Base-by-base conservation (phyloP, 2,113 vertebrate genomes). In the Megaleporinus macrocephalus region DNA sequence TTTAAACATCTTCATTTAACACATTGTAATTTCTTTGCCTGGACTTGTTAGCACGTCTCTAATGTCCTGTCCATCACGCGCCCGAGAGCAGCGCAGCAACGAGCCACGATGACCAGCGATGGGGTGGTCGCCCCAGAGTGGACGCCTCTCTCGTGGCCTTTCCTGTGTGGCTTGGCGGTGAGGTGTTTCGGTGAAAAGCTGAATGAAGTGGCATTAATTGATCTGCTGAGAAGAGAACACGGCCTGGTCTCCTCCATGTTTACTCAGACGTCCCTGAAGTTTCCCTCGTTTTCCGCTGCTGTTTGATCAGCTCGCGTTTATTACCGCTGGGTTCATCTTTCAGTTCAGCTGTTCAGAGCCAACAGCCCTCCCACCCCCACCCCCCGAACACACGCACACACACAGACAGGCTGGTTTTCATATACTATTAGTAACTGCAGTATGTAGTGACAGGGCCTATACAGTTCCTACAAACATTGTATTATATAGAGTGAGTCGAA, bases 241-340 rank as follows among this genome's bases (percentile, higher is more conserved):
- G 87, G 80, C 30, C 78, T 71, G 2, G 61, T 74, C 73, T 72
- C 71, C 84, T 82, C 63, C 0, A 78, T 83, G 76, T 80, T 88
- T 83, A 78, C 73, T 86, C 84, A 86, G 79, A 84, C 77, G 78
- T 66, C 82, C 79, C 86, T 84, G 86, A 83, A 77, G 4, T 20
- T n/a, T 20, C 57, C 70, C n/a, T 79, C 68, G 5, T 44, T 88
- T 80, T 86, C 68, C 82, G 83, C 76, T 82, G 18, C 59, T 7
- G 85, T 68, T 90, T 92, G 83, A 91, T 91, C 87, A 87, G 68
- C 68, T 80, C 24, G 80, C 74, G 81, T 91, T 49, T 84, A 89
- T 86, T 33, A 87, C 84, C 84, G 70, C 71, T 14, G 53, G 24
- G 83, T 78, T 29, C 88, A 88, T 83, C 71, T 85, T 87, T 84